Evolutionary conservation across 2,888 invertebrate genomes (phyloP).

Genomic region (Caenorhabditis macrosperma): DNA sequence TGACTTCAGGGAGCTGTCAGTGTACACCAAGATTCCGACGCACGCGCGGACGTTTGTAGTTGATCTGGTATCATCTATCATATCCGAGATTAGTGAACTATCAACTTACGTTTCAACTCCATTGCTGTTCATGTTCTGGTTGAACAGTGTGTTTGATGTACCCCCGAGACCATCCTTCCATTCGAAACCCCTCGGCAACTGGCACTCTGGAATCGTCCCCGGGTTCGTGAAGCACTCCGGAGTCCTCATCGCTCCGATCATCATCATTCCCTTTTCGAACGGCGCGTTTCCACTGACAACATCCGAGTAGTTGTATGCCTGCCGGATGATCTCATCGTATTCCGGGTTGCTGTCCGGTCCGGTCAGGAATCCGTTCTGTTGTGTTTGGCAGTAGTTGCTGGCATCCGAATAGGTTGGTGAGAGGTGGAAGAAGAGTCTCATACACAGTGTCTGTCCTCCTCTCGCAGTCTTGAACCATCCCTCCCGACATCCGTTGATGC

Average conservation of each 20-base stretch:
- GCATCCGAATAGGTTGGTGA: not conserved
- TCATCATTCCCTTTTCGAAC: constrained; percentile 9
- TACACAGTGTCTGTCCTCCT: constrained; percentile 7
- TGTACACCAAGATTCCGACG: constrained; percentile 19
- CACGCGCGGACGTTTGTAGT: constrained; percentile 18
- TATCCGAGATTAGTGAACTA: not conserved
- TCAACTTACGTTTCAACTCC: constrained; percentile 31
- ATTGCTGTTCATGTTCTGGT: constrained; percentile 6
- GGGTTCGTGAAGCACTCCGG: too few relatives aligned
- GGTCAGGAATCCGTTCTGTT: constrained; percentile 7
- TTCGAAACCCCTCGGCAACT: constrained; percentile 26
- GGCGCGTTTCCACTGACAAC: constrained; percentile 3
- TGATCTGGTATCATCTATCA: not conserved
- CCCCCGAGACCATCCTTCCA: constrained; percentile 45
- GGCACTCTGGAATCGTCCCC: not conserved
- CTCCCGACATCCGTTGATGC: too few relatives aligned
- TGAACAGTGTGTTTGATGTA: constrained; percentile 35
- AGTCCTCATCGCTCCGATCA: constrained; percentile 5
- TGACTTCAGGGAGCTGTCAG: not conserved
- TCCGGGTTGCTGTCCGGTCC: constrained; percentile 12
- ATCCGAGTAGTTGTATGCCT: constrained; percentile 12
- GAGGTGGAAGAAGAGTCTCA: not conserved
- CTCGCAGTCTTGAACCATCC: constrained; percentile 7
- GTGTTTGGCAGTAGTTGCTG: not conserved
- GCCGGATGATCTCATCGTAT: constrained; percentile 14